Base-by-base conservation (phyloP, 2,113 vertebrate species). In the Sander vitreus region DNA sequence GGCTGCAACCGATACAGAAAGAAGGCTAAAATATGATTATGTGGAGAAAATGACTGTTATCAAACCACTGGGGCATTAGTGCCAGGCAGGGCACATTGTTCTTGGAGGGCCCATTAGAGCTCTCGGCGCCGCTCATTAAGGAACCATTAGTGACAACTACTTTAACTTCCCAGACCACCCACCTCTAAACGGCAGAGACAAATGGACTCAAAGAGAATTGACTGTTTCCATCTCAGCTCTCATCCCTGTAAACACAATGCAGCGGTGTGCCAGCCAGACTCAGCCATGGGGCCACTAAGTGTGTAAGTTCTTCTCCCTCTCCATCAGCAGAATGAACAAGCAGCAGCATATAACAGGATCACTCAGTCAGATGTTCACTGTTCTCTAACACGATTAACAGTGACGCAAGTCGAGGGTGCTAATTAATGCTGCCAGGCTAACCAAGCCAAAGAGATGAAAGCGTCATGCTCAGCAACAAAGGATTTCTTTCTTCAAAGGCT, bases 141-240 rank as follows among this genome's bases (percentile, higher is more conserved):
- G 54, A 83, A 71, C 89, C 93, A 91, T 93, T 91, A 92, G 67
- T 69, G 86, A 88, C 80, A 82, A 85, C 83, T 83, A 82, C 87
- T 90, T 88, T 72, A 91, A 88, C 77, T 89, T 87, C 73, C 63
- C 75, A 57, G 87, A 92, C 90, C 90, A 92, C 78, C 88, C 91
- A 88, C 53, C 53, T 66, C 51, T 83, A 89, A 90, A 81, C 83
- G 82, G 89, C 90, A 90, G 55, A 90, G 85, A 91, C 78, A 86
- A 91, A 90, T 85, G 74, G 77, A 84, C 73, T 78, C 4, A 1
- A 43, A 76, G 43, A 68, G 65, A 78, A 86, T 79, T 19, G 25
- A 77, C 86, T 80, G 73, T 33, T 75, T 51, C 53, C 50, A 33
- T 60, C 63, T 43, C 39, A 43, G 9, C 64, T 63, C 71, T 83